These are phyloP conservation scores for Alouatta palliata DNA, from an alignment of 2,113 vertebrate genomes.

Conservation along the genomic window DNA sequence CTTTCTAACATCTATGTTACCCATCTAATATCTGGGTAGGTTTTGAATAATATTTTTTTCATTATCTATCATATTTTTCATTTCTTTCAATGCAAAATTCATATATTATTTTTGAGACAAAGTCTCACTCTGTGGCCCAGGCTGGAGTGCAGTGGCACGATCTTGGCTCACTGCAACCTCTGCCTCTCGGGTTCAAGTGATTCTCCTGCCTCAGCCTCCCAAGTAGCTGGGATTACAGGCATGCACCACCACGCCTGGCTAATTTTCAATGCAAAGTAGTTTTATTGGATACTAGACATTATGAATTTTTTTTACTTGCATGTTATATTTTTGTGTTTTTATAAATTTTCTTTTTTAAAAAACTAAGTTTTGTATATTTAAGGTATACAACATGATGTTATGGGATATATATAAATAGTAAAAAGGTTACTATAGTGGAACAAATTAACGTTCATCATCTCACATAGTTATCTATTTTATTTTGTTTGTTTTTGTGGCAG, in stretches of 20 bases:
- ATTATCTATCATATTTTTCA: neutral
- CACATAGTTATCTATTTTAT: neutral
- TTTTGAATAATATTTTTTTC: neutral
- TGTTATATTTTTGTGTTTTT: neutral
- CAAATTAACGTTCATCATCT: neutral
- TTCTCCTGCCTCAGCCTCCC: too few relatives aligned
- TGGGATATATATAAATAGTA: neutral
- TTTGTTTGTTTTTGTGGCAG: neutral
- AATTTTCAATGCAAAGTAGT: neutral
- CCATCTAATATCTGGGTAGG: neutral
- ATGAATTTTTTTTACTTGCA: neutral
- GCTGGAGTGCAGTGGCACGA: too few relatives aligned
- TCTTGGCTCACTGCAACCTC: too few relatives aligned
- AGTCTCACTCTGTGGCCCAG: too few relatives aligned
- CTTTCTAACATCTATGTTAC: neutral
- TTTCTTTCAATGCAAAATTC: neutral
- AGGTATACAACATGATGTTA: neutral
- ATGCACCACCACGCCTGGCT: too few relatives aligned
- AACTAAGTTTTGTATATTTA: neutral
- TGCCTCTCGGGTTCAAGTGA: rapidly evolving
- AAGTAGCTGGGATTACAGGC: too few relatives aligned
- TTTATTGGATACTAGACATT: neutral
- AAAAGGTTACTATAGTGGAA: neutral
- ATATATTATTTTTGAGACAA: too few relatives aligned
- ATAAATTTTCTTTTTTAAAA: neutral